Percentiles rank a stretch among this genome's conserved stretches.
Conservation (phyloP, 35 echinoderm and acorn worm species). For the Patiria miniata region DNA sequence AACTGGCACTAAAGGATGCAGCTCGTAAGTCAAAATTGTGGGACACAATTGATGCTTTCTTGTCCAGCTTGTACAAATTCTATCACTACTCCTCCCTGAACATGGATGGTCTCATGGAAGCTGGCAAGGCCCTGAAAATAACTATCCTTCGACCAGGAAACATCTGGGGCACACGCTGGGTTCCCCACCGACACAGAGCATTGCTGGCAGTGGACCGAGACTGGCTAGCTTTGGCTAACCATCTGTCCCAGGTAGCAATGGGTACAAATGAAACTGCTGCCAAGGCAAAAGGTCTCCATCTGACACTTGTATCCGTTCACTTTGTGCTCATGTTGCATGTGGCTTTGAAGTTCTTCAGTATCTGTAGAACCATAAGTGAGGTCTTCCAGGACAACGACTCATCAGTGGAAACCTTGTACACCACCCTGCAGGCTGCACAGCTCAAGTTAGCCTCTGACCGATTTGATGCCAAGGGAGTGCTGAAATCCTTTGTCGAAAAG, state of each 20-base stretch:
- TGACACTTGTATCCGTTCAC: not conserved
- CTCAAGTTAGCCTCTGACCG: not conserved
- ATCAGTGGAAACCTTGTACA: not conserved
- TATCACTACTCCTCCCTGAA: conserved; percentile 1
- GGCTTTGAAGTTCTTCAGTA: not conserved
- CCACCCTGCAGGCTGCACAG: not conserved
- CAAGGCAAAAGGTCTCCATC: not conserved
- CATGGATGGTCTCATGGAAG: not conserved
- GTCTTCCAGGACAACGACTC: conserved; percentile 7
- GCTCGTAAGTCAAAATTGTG: not conserved
- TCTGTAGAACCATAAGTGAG: not conserved
- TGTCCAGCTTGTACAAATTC: conserved; percentile 4
- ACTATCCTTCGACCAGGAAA: conserved; percentile 1
- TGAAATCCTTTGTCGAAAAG: not conserved
- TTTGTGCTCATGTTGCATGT: conserved; percentile 14
- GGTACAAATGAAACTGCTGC: conserved; percentile 13
- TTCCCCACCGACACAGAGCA: not conserved
- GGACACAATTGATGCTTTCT: not conserved
- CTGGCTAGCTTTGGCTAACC: not conserved
- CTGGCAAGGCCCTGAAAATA: not conserved
- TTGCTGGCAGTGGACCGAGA: conserved; percentile 8
- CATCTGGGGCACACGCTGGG: not conserved
- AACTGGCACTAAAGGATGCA: conserved; percentile 3
- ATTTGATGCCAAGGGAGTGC: conserved; percentile 5
- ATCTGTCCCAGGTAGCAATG: not conserved